Percentiles rank a stretch among this genome's conserved stretches.
These are phyloP conservation scores for Chrysopilus asiliformis DNA, from an alignment of 2,888 invertebrate genomes.

Conservation along the genomic window DNA sequence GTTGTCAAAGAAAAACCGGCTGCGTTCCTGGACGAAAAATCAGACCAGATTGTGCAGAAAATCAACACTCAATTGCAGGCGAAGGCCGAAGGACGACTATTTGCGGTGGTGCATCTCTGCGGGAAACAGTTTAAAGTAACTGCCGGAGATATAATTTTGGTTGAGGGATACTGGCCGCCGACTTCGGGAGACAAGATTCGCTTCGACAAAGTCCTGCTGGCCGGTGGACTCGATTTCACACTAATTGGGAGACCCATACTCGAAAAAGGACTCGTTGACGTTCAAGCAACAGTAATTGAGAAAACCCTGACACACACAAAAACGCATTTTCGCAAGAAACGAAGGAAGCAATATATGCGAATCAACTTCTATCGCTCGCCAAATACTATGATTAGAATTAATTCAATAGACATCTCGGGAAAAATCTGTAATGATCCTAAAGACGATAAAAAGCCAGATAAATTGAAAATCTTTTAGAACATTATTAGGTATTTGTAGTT, in stretches of 20 bases:
- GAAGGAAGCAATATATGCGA: slow-evolving; percentile 63
- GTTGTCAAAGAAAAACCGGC: too few relatives aligned
- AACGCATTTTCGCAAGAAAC: slow-evolving; percentile 59
- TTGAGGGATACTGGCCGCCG: slow-evolving; percentile 77
- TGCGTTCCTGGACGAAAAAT: too few relatives aligned
- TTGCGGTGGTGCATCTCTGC: slow-evolving; percentile 67
- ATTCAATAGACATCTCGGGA: slow-evolving; percentile 48
- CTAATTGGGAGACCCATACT: slow-evolving; percentile 68
- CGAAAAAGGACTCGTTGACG: slow-evolving; percentile 54
- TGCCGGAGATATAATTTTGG: slow-evolving; percentile 66
- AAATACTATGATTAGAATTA: slow-evolving; percentile 64
- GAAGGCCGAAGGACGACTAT: slow-evolving; percentile 34
- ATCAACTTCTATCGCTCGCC: slow-evolving; percentile 57
- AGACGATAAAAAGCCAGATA: not conserved
- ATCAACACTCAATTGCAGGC: slow-evolving; percentile 24
- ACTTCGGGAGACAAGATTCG: slow-evolving; percentile 63
- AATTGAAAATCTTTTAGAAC: not conserved
- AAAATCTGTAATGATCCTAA: too few relatives aligned
- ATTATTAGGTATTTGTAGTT: not conserved
- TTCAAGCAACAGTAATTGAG: slow-evolving; percentile 72
- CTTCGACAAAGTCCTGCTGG: slow-evolving; percentile 70
- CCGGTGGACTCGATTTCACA: slow-evolving; percentile 68
- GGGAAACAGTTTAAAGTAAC: slow-evolving; percentile 80
- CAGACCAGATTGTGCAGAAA: slow-evolving; percentile 1
- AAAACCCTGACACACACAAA: slow-evolving; percentile 70